Base-by-base conservation (phyloP, 2,113 vertebrate species). In the Pluvianellus socialis region DNA sequence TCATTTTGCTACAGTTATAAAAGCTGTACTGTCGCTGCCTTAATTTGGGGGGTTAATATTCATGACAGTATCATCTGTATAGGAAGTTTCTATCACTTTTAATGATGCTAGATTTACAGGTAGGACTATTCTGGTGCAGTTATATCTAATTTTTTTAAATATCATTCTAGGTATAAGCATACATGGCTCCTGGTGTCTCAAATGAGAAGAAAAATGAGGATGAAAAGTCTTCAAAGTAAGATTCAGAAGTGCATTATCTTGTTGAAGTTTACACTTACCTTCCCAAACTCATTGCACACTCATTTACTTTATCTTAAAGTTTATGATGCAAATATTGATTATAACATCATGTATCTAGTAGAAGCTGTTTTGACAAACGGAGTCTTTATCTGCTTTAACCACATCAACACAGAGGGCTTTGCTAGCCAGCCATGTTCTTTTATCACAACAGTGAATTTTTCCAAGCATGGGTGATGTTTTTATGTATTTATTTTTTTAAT, bases 201-300 rank as follows among this genome's bases (percentile, higher is more conserved):
- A 47, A 82, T 22, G 56, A 84, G 40, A 93, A 97, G 95, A 96
- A 97, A 59, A 47, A 14, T 11, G 85, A 77, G 45, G 82, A 88
- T n/a, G 73, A 91, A 52, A 63, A 89, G 28, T 14, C 86, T 47
- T 91, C 97, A 79, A 97, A 91, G 98, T 98, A 97, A 98, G 98
- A 52, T 10, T 58, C 14, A 35, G 44, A 86, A 73, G 76, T 91
- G 0, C 67, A 62, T 56, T 73, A 22, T 40, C 73, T 84, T 91
- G 28, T 76, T 11, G 1, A 72, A 65, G 15, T 85, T 89, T 38
- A 42, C 32, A 45, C 14, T 81, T 89, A 10, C 28, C 5, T 91
- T 89, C 44, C 9, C 26, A 55, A 73, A 44, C 28, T 73, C 35
- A 42, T 75, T 79, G 17, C 27, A 16, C 4, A 4, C 12, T 77